A percentile compares a stretch with the other conserved stretches of the same genome.
These are phyloP conservation scores for Lithophane semibrunnea DNA, from an alignment of 2,888 invertebrate species.

Conservation along the genomic window DNA sequence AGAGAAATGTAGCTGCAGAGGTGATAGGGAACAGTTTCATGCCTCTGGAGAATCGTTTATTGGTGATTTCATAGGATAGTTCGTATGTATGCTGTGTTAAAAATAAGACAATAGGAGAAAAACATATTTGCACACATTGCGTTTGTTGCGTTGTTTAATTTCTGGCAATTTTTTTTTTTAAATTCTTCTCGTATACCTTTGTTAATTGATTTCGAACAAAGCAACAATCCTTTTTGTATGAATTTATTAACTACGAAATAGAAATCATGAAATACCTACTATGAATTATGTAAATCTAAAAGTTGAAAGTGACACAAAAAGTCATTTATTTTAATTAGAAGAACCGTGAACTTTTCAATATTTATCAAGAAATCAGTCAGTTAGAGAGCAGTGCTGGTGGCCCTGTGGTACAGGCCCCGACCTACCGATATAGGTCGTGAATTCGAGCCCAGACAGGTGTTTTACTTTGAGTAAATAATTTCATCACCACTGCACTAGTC, in stretches of 20 bases:
- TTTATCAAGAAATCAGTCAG: neutral
- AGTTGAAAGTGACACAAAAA: neutral
- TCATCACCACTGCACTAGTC: no score
- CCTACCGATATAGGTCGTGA: no score
- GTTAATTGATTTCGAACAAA: neutral
- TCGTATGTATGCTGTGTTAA: neutral
- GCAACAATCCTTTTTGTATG: no score
- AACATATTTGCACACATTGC: neutral
- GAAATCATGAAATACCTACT: neutral
- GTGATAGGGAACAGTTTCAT: conserved; percentile 27
- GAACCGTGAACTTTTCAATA: neutral
- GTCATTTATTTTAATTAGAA: neutral
- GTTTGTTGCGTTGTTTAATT: neutral
- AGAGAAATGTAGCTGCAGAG: conserved; percentile 40
- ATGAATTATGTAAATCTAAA: no score
- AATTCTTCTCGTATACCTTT: neutral
- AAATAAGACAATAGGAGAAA: neutral
- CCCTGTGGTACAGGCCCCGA: no score
- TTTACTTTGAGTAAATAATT: no score
- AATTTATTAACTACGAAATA: neutral
- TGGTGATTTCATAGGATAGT: neutral
- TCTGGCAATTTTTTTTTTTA: neutral
- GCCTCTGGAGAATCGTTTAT: conserved; percentile 1
- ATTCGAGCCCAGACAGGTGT: no score
- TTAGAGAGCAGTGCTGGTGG: neutral